These are phyloP conservation scores for Drosophila parthenogenetica DNA, from an alignment of 2,888 invertebrate species.

Conservation along the genomic window DNA sequence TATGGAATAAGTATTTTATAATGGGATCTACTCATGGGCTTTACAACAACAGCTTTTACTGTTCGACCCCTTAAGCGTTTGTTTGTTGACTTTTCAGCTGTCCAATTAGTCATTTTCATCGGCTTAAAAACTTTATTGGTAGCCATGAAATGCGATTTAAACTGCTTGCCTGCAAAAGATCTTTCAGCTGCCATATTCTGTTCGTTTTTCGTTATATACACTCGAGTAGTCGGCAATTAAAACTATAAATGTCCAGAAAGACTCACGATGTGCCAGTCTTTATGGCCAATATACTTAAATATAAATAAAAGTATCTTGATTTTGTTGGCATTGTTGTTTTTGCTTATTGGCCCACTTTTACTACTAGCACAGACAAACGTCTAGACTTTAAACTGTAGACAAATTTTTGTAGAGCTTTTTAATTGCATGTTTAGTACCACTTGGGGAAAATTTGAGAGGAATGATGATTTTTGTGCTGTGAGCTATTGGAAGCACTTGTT, in stretches of 20 bases:
- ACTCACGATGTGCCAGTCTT: slow-evolving; percentile 46
- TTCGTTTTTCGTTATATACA: slow-evolving; percentile 13
- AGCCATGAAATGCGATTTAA: slow-evolving; percentile 66
- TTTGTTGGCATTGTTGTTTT: slow-evolving; percentile 22
- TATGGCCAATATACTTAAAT: slow-evolving; percentile 48
- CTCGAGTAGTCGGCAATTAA: slow-evolving; percentile 49
- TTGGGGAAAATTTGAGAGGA: slow-evolving; percentile 41
- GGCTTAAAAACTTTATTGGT: slow-evolving; percentile 61
- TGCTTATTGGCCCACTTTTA: slow-evolving; percentile 44
- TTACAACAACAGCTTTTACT: slow-evolving; percentile 27
- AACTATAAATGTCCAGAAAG: slow-evolving; percentile 52
- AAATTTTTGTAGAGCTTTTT: slow-evolving; percentile 57
- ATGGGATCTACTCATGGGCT: slow-evolving; percentile 32
- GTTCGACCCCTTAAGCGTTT: slow-evolving; percentile 47
- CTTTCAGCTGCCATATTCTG: slow-evolving; percentile 17
- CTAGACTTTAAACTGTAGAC: slow-evolving; percentile 76
- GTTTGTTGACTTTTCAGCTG: slow-evolving; percentile 72
- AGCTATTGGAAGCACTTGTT: slow-evolving; percentile 26
- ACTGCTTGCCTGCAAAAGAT: slow-evolving; percentile 39
- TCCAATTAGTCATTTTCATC: slow-evolving; percentile 76
- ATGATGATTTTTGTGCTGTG: slow-evolving; percentile 31
- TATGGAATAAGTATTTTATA: slow-evolving; percentile 42
- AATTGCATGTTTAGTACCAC: slow-evolving; percentile 66
- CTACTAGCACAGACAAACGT: slow-evolving; percentile 43
- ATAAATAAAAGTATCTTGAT: slow-evolving; percentile 1